Percentiles rank a stretch among this genome's conserved stretches.
phyloP scores from a whole-genome alignment of 2,888 invertebrate genomes.

The Hoplodrina ambigua region DNA sequence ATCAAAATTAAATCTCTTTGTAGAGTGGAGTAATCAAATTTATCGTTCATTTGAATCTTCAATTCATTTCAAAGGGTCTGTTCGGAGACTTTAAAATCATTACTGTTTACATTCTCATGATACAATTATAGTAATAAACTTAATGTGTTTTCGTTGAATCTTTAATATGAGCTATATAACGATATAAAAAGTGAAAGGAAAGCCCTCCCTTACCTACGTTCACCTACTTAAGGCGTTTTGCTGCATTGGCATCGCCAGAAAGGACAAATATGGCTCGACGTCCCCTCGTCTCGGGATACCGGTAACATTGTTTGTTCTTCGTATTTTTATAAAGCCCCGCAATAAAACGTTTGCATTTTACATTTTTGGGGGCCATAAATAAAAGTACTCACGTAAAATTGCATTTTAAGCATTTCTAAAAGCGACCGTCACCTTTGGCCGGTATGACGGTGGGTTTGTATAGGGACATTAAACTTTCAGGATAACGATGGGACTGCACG shows the following conservation, averaged over 20 bases:
- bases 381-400: slow-evolving; percentile 87
- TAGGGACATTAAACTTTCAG: slow-evolving; percentile 77
- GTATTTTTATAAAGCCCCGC: slow-evolving; percentile 87
- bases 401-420: slow-evolving; percentile 89
- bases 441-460: slow-evolving; percentile 72
- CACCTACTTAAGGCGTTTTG: slow-evolving; percentile 72
- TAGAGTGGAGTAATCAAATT: slow-evolving; percentile 87
- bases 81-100: slow-evolving; percentile 70
- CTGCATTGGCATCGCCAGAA: slow-evolving; percentile 76
- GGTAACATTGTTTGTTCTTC: slow-evolving; percentile 88
- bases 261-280: slow-evolving; percentile 82
- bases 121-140: slow-evolving; percentile 70
- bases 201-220: slow-evolving; percentile 69
- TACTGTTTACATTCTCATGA: slow-evolving; percentile 73
- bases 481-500: slow-evolving; percentile 74
- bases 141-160: slow-evolving; percentile 51
- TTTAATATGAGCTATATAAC: slow-evolving; percentile 50
- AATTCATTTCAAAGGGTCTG: slow-evolving; percentile 82
- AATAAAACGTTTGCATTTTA: slow-evolving; percentile 90
- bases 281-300: slow-evolving; percentile 84
- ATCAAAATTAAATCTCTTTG: slow-evolving; percentile 90
- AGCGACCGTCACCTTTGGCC: slow-evolving; percentile 83
- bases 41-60: slow-evolving; percentile 88
- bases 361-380: slow-evolving; percentile 89
- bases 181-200: slow-evolving; percentile 48